A percentile compares a stretch with the other conserved stretches of the same genome.
phyloP scores from a whole-genome alignment of 2,888 invertebrate genomes.

The Clusia tigrina region DNA sequence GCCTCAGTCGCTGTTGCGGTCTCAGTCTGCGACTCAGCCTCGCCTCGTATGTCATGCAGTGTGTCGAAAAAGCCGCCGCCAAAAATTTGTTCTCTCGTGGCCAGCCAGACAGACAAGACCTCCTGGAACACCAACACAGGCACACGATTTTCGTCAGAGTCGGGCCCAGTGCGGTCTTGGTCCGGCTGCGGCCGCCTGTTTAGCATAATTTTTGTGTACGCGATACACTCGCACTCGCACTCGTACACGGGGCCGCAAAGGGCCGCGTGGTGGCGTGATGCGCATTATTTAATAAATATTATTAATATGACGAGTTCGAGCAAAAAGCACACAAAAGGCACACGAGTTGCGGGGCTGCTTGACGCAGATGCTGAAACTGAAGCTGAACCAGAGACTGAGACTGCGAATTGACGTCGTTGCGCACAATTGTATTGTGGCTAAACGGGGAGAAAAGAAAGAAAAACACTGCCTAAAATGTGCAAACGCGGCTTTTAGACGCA shows the following conservation, averaged over 20 bases:
- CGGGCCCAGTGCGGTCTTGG: conserved; percentile 9
- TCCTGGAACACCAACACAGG: conserved; percentile 28
- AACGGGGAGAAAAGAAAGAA: not conserved
- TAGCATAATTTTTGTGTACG: conserved; percentile 43
- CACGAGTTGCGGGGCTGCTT: not conserved
- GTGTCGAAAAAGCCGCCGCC: conserved; percentile 65
- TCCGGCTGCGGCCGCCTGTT: conserved; percentile 31
- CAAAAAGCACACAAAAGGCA: not conserved
- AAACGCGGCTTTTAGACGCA: conserved; percentile 23
- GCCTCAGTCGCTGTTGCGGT: conserved; percentile 16
- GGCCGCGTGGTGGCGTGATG: conserved; percentile 32
- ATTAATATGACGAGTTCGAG: conserved; percentile 19
- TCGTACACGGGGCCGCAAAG: conserved; percentile 12
- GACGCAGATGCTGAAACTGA: not conserved
- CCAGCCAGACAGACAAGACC: conserved; percentile 31
- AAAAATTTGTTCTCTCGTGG: conserved; percentile 49
- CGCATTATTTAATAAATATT: conserved; percentile 47
- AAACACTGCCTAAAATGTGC: not conserved
- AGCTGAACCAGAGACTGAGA: conserved; percentile 1
- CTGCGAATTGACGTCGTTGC: conserved; percentile 7
- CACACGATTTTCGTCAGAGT: conserved; percentile 21
- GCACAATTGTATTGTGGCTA: conserved; percentile 21
- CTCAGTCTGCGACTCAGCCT: too few species aligned
- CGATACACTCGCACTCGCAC: not conserved
- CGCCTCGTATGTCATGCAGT: conserved; percentile 52